phyloP scores from a whole-genome alignment of 2,113 vertebrate species.

The Ptychochromis oligacanthus region DNA sequence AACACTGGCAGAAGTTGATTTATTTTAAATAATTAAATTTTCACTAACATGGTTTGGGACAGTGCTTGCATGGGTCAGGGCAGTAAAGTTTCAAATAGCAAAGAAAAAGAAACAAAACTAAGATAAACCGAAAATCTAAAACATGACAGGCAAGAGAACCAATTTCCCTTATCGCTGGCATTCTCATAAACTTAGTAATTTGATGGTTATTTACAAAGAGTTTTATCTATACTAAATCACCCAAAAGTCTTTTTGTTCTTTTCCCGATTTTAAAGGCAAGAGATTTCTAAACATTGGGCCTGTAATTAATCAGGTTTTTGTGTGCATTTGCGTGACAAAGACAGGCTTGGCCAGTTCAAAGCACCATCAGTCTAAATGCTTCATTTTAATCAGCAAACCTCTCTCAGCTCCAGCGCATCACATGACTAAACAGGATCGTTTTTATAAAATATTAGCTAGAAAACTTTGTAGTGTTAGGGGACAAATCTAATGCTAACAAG shows the following conservation, averaged over 20 bases:
- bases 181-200: background rate
- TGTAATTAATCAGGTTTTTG: background rate
- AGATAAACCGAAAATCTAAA: background rate
- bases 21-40: background rate
- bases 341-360: background rate
- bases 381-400: background rate
- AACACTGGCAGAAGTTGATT: background rate
- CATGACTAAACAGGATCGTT: background rate
- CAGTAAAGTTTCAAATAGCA: background rate
- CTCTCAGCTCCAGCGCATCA: background rate
- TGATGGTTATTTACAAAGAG: background rate
- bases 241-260: background rate
- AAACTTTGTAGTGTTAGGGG: background rate
- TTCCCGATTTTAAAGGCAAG: rapidly evolving
- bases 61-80: background rate
- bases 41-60: background rate
- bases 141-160: background rate
- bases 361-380: background rate
- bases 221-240: background rate
- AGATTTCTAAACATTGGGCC: background rate
- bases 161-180: background rate
- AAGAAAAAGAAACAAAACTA: background rate
- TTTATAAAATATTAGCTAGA: background rate
- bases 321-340: background rate
- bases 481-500: background rate